These are phyloP conservation scores for Hormiphora californensis DNA, from an alignment of 37 sponge, comb jelly and placozoan species.

Conservation along the genomic window DNA sequence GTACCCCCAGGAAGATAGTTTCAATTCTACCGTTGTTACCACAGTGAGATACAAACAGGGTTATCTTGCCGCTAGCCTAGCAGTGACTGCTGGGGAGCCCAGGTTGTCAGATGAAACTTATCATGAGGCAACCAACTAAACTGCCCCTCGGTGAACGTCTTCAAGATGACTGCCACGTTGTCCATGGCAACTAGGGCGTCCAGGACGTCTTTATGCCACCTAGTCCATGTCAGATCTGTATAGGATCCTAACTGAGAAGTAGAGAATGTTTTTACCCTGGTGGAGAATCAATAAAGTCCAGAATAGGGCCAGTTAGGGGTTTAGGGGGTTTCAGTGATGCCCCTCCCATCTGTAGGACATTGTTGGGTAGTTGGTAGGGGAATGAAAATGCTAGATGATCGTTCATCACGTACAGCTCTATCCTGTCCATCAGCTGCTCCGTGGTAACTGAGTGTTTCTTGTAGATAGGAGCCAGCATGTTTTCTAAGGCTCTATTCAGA, in stretches of 20 bases:
- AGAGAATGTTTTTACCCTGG: too few relatives aligned
- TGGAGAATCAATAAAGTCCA: constrained; percentile 1
- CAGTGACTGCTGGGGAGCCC: too few relatives aligned
- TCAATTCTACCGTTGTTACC: too few relatives aligned
- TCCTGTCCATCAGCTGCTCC: not conserved
- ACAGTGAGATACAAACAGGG: too few relatives aligned
- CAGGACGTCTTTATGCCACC: not conserved
- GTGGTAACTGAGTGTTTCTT: not conserved
- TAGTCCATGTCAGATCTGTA: not conserved
- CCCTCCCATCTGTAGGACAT: constrained; percentile 26
- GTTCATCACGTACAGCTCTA: not conserved
- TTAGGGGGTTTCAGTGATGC: not conserved
- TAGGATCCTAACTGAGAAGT: too few relatives aligned
- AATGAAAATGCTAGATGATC: constrained; percentile 31
- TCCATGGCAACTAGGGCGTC: not conserved
- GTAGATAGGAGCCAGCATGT: not conserved
- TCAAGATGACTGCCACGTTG: not conserved
- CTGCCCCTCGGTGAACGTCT: not conserved
- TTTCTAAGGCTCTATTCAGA: not conserved
- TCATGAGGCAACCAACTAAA: too few relatives aligned
- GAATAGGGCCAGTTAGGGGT: not conserved
- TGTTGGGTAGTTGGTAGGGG: constrained; percentile 33
- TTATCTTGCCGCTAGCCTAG: too few relatives aligned
- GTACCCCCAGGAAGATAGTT: too few relatives aligned
- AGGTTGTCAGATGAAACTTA: too few relatives aligned